phyloP scores from a whole-genome alignment of 2,888 invertebrate species.

The Marasmarcha lunaedactyla region DNA sequence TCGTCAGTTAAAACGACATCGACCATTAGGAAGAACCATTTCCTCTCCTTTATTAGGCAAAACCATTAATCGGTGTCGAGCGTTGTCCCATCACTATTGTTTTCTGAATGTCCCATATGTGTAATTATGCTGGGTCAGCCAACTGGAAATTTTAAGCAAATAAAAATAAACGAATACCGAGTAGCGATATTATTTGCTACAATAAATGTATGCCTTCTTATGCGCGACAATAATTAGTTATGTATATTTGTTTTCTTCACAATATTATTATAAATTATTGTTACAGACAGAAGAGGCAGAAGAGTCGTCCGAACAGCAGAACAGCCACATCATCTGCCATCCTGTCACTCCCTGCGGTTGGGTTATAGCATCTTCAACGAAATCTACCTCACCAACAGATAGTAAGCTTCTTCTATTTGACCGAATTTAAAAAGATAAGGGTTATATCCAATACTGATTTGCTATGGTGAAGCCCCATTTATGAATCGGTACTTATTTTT shows the following conservation, averaged over 20 bases:
- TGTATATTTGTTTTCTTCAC: too few species aligned
- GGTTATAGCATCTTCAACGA: conserved; percentile 9
- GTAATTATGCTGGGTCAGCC: background rate
- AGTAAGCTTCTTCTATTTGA: conserved; percentile 9
- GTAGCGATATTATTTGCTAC: too few species aligned
- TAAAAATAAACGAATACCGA: too few species aligned
- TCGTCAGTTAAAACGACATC: too few species aligned
- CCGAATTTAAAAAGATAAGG: background rate
- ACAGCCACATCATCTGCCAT: conserved; percentile 7
- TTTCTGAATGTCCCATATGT: background rate
- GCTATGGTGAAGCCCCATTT: background rate
- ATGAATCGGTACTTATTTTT: background rate
- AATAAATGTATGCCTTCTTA: too few species aligned
- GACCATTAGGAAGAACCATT: background rate
- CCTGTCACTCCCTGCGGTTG: conserved; percentile 13
- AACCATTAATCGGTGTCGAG: background rate
- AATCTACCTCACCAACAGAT: conserved; percentile 8
- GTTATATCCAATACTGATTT: background rate
- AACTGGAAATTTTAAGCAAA: background rate
- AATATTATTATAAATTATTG: too few species aligned
- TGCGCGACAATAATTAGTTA: too few species aligned
- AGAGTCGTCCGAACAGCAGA: background rate
- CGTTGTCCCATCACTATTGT: background rate
- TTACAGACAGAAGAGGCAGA: background rate
- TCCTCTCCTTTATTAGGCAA: background rate